Evolutionary conservation across 2,888 invertebrate species (phyloP).

Genomic region (Drosophila emarginata): DNA sequence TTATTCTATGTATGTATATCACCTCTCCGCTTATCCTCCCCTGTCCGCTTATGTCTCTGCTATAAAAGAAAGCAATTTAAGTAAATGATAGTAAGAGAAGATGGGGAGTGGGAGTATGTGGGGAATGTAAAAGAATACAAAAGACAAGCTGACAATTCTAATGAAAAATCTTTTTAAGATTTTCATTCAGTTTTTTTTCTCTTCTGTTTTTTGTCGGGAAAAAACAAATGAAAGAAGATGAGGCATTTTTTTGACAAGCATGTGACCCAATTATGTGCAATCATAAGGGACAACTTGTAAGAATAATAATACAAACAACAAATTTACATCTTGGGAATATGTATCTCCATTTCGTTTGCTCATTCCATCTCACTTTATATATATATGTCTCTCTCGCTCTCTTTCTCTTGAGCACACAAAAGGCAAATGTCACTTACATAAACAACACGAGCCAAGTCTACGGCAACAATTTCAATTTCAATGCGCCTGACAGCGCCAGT

Average conservation of each 20-base stretch:
- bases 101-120: background rate
- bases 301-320: slow-evolving; percentile 55
- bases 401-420: slow-evolving; percentile 47
- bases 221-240: background rate
- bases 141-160: slow-evolving; percentile 67
- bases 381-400: background rate
- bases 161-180: slow-evolving; percentile 63
- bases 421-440: slow-evolving; percentile 69
- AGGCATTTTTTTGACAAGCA: slow-evolving; percentile 70
- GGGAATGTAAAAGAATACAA: slow-evolving; percentile 20
- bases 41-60: slow-evolving; percentile 16
- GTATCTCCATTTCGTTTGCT: background rate
- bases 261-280: slow-evolving; percentile 76
- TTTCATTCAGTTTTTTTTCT: background rate
- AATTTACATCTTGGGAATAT: slow-evolving; percentile 59
- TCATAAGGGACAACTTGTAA: slow-evolving; percentile 54
- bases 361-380: background rate
- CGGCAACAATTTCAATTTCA: slow-evolving; percentile 69
- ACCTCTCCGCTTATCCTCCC: no score
- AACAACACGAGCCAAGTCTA: slow-evolving; percentile 57
- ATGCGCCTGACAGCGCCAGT: slow-evolving; percentile 73
- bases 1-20: no score
- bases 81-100: slow-evolving; percentile 19
- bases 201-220: background rate
- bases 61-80: slow-evolving; percentile 63